Evolutionary conservation across 2,113 vertebrate genomes (phyloP), one percentile per base, ranked within the genome.

Genomic region (Heterochromis multidens): DNA sequence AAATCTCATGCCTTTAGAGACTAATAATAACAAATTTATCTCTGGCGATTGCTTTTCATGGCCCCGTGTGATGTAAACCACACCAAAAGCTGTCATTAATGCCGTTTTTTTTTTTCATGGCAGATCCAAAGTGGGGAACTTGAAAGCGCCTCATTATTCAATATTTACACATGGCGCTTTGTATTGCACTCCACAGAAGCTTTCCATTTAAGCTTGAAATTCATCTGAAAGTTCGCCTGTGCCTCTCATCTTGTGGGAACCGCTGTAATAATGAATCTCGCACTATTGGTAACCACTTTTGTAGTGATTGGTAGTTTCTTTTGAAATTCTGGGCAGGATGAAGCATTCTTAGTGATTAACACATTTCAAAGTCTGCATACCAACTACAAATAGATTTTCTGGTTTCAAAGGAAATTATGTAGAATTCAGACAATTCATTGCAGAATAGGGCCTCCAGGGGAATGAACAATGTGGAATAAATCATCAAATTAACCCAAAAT

Each of bases 91-190:
- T 77, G 92, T 88, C 94, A 93, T 94, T 93, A 93, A 90, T 91
- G 93, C 65, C 61, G 46, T 83, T 93, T 87, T 90, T 86, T 35
- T 79, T 62, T 49, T 70, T 84, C 72, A n/a, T 81, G 87, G 90
- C 89, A 91, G 82, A 94, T 90, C 93, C 89, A 93, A 91, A 95
- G 92, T 57, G 76, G 85, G 62, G 84, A 76, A 95, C 94, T 94
- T 95, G 90, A 96, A 96, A 96, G 95, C 65, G 25, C 56, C 92
- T 91, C 94, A 93, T 95, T 95, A 95, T 94, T 95, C 88, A 94
- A 92, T 94, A 93, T 95, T 95, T 93, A 93, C 95, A 94, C 92
- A 88, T 92, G 90, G 82, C n/a, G 82, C 95, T 95, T 95, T 95
- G 94, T 95, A 91, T 93, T 90, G 86, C 83, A 2, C 87, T 85